These are phyloP conservation scores for Pseudorasbora parva DNA, from an alignment of 2,113 vertebrate species.

Conservation along the genomic window DNA sequence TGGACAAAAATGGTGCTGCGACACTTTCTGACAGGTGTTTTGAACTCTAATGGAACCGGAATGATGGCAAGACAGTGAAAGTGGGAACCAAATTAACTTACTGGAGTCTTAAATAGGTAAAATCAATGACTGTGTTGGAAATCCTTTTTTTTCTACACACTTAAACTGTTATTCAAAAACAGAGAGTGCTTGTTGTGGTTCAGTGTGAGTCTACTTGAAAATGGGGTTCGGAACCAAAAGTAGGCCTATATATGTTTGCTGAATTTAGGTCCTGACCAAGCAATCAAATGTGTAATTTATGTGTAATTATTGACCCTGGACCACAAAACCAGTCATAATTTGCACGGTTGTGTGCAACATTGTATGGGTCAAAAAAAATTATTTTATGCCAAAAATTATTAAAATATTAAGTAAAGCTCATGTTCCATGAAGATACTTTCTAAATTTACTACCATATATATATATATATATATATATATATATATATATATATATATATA, in stretches of 20 bases:
- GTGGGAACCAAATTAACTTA: not conserved
- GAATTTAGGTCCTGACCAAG: not conserved
- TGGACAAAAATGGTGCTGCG: conserved; percentile 31
- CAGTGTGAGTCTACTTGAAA: not conserved
- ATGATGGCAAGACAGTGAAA: not conserved
- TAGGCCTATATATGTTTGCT: too few relatives aligned
- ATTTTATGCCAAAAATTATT: too few relatives aligned
- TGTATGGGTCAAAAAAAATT: too few relatives aligned
- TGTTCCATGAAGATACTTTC: too few relatives aligned
- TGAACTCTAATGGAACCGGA: not conserved
- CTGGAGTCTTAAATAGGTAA: not conserved
- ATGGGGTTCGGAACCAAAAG: too few relatives aligned
- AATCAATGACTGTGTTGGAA: not conserved
- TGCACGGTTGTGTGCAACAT: too few relatives aligned
- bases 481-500: too few relatives aligned
- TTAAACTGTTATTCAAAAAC: not conserved
- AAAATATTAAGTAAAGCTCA: too few relatives aligned
- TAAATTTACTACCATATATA: too few relatives aligned
- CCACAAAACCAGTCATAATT: too few relatives aligned
- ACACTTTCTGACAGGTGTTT: not conserved
- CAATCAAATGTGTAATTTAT: not conserved
- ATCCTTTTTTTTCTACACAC: not conserved
- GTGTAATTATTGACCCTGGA: too few relatives aligned
- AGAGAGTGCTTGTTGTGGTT: not conserved
- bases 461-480: too few relatives aligned